Evolutionary conservation across 2,113 vertebrate species (phyloP), one percentile per base, ranked within the genome.

Genomic region (Neomonachus schauinslandi): DNA sequence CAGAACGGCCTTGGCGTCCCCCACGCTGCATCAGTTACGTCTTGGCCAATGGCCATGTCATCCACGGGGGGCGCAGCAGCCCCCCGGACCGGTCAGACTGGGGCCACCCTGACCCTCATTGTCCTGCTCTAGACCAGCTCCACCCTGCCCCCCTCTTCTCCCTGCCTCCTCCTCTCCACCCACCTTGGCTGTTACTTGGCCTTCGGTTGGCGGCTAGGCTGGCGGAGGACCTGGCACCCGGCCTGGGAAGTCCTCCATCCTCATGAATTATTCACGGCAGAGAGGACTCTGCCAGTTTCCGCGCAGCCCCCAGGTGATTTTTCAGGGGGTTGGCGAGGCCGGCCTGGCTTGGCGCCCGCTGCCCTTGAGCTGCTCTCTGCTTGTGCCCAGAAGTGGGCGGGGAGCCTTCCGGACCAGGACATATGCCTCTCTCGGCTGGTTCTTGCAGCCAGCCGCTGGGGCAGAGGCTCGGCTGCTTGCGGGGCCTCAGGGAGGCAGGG

Each of bases 291-390:
- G 84, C 79, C 49, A 57, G 39, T 89, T 77, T 74, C 91, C 91
- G 72, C 8, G 0, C 82, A 89, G 94, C 65, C 86, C 51, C 0
- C 0, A 9, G 42, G 59, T 92, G 91, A 95, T 94, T 94, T 87
- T 97, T 96, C 97, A 67, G 93, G 93, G 97, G 97, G 88, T 92
- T 97, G 92, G 82, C 46, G 95, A 94, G 7, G 79, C 33, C 57
- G 4, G 24, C 53, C 21, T 0, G n/a, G 53, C 65, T 19, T 21
- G 3, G 79, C 1, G 7, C n/a, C 36, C 0, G 4, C 31, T 42
- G 49, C 72, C 71, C 10, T 5, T 5, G 26, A 42, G 22, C 36
- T 10, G 10, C 3, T 3, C 28, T 6, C 26, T 10, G 39, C 46
- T 21, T 4, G 61, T 24, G 13, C 55, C 31, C 3, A 59, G 53